phyloP scores from a whole-genome alignment of 2,113 vertebrate genomes.

The Opisthocomus hoazin region DNA sequence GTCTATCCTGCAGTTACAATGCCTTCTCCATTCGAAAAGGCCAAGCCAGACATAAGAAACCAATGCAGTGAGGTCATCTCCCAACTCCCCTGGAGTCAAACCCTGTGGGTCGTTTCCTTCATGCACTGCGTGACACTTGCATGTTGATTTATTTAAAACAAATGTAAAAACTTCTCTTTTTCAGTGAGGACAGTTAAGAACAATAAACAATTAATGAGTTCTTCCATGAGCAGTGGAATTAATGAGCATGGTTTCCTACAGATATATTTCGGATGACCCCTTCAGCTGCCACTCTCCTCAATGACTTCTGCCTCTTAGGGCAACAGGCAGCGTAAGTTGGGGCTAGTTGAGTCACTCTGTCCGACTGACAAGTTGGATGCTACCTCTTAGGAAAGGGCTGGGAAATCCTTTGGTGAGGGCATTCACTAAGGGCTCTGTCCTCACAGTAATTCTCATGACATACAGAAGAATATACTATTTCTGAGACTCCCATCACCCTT shows the following conservation, averaged over 20 bases:
- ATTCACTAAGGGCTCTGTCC: not conserved
- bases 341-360: not conserved
- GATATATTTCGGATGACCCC: not conserved
- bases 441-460: not conserved
- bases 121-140: not conserved
- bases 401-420: not conserved
- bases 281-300: not conserved
- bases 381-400: not conserved
- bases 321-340: not conserved
- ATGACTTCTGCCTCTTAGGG: not conserved
- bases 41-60: conserved; percentile 4
- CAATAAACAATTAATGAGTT: conserved; percentile 24
- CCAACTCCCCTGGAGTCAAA: not conserved
- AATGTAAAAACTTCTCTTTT: conserved; percentile 45
- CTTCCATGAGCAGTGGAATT: not conserved
- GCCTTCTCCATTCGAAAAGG: not conserved
- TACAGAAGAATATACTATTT: not conserved
- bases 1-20: not conserved
- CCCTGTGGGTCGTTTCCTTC: not conserved
- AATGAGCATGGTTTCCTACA: not conserved
- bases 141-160: conserved; percentile 56
- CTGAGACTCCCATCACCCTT: not conserved
- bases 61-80: not conserved
- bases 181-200: conserved; percentile 15
- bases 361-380: not conserved